Conservation (phyloP, 2,888 invertebrate species). For the Agonopterix alstromeriana region DNA sequence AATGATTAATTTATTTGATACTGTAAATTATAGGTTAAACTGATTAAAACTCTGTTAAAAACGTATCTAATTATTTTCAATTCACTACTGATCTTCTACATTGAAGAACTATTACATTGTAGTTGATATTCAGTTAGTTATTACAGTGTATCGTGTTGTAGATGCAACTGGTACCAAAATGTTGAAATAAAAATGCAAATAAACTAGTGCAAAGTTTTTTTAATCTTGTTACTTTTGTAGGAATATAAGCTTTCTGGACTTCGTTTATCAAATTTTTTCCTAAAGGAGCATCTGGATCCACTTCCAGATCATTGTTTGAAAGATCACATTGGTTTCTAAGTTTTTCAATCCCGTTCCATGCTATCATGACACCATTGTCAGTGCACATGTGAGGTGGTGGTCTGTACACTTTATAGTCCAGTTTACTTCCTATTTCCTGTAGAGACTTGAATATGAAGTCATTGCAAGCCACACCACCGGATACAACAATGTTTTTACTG, state of each 20-base stretch:
- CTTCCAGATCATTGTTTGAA: conserved; percentile 74
- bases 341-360: conserved; percentile 97
- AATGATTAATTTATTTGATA: conserved; percentile 33
- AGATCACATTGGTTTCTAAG: conserved; percentile 59
- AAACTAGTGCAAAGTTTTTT: conserved; percentile 21
- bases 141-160: too few species aligned
- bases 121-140: too few species aligned
- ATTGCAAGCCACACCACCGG: conserved; percentile 98
- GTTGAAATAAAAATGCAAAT: not conserved
- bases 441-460: conserved; percentile 85
- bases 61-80: too few species aligned
- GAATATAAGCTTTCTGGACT: conserved; percentile 74
- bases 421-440: conserved; percentile 79
- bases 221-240: conserved; percentile 48
- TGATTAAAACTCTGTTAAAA: too few species aligned
- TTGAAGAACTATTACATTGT: too few species aligned
- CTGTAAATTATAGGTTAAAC: conserved; percentile 23
- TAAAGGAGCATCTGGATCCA: conserved; percentile 78
- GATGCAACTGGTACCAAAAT: not conserved
- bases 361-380: conserved; percentile 99
- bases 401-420: conserved; percentile 80
- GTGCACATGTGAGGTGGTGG: conserved; percentile 93
- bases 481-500: conserved; percentile 83
- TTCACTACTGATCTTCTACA: too few species aligned
- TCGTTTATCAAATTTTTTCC: conserved; percentile 77